Conservation (phyloP, 2,113 vertebrate species). For the Hirundichthys speculiger region DNA sequence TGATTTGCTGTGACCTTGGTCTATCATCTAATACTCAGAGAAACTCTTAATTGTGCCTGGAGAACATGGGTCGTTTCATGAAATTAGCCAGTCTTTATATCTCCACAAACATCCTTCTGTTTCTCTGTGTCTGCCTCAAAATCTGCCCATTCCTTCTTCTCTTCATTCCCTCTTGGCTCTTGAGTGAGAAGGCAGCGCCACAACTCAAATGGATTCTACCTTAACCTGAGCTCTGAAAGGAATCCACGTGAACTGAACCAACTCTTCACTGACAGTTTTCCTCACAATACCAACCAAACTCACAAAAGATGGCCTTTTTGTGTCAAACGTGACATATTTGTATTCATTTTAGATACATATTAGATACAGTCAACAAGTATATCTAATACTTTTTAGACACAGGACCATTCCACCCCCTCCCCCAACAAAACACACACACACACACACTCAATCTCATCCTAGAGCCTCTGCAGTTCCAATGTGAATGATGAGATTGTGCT, state of each 20-base stretch:
- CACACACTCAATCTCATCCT: constrained; percentile 25
- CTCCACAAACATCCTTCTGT: constrained; percentile 41
- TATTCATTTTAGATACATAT: too few relatives aligned
- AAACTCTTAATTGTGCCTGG: constrained; percentile 71
- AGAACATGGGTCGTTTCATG: constrained; percentile 55
- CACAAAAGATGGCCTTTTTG: constrained; percentile 8
- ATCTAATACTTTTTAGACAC: constrained; percentile 38
- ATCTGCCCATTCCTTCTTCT: constrained; percentile 22
- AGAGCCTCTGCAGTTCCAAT: constrained; percentile 57
- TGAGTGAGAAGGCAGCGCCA: constrained; percentile 15
- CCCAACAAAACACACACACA: constrained; percentile 24
- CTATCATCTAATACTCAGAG: constrained; percentile 66
- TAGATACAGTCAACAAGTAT: constrained; percentile 51
- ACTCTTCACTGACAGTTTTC: constrained; percentile 7
- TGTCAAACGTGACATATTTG: constrained; percentile 23
- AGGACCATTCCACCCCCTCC: too few relatives aligned
- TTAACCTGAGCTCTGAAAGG: constrained; percentile 57
- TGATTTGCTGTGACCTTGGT: constrained; percentile 74
- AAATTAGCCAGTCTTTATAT: constrained; percentile 73
- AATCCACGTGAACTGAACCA: constrained; percentile 54
- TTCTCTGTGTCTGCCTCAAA: constrained; percentile 22
- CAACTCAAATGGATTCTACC: constrained; percentile 49
- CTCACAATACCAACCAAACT: constrained; percentile 38
- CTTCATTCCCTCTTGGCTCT: constrained; percentile 17
- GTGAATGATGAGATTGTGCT: constrained; percentile 72